Percentiles rank a stretch among this genome's conserved stretches.
phyloP scores from a whole-genome alignment of 2,113 vertebrate species.

The Chrysemys picta region DNA sequence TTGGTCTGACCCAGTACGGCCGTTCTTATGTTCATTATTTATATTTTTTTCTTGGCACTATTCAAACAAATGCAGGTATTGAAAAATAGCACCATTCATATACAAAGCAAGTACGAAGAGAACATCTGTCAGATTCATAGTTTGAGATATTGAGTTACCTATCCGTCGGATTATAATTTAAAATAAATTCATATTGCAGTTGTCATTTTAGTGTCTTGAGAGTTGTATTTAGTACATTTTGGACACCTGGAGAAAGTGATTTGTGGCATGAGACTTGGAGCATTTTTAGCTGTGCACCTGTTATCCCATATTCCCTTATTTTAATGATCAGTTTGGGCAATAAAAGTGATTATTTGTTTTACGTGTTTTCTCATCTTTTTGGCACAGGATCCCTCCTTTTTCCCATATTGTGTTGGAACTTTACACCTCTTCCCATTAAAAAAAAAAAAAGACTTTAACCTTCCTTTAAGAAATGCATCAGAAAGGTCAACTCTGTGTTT shows the following conservation, averaged over 20 bases:
- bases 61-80: not conserved
- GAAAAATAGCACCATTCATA: not conserved
- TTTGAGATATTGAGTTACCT: not conserved
- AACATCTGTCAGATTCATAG: not conserved
- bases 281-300: not conserved
- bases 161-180: slow-evolving; percentile 48
- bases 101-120: not conserved
- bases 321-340: slow-evolving; percentile 15
- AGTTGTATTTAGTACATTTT: not conserved
- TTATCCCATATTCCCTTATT: not conserved
- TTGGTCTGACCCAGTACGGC: too few relatives aligned
- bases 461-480: slow-evolving; percentile 70
- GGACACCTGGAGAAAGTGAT: not conserved
- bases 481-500: slow-evolving; percentile 72
- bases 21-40: not conserved
- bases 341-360: slow-evolving; percentile 30
- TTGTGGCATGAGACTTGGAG: not conserved
- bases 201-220: slow-evolving; percentile 37
- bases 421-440: slow-evolving; percentile 47
- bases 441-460: slow-evolving; percentile 72
- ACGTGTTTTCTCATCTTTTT: not conserved
- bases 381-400: not conserved
- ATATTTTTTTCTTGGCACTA: not conserved
- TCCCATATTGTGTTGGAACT: slow-evolving; percentile 22
- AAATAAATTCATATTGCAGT: slow-evolving; percentile 22